These are phyloP conservation scores for Pachyrhynchus sulphureomaculatus DNA, from an alignment of 1,140 invertebrate genomes.

Conservation along the genomic window DNA sequence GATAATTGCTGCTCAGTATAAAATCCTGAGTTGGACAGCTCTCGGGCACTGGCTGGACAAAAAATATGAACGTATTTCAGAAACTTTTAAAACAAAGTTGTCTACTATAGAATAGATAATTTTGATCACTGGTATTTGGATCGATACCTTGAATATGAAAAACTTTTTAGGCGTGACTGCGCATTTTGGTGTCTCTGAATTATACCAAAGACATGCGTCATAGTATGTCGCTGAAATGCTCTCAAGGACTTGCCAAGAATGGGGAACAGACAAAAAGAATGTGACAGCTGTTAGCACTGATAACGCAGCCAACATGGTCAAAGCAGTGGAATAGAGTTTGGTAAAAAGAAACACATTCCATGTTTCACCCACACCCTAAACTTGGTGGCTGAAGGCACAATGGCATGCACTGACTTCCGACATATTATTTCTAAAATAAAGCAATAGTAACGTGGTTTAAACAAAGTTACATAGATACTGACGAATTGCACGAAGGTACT, in stretches of 20 bases:
- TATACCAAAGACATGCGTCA: constrained; percentile 41
- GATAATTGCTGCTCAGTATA: no score
- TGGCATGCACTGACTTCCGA: constrained; percentile 15
- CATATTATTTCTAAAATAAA: constrained; percentile 46
- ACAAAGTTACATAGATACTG: constrained; percentile 45
- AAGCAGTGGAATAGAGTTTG: constrained; percentile 46
- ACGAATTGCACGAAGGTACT: constrained; percentile 42
- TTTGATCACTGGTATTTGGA: no score
- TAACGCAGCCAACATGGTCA: constrained; percentile 49
- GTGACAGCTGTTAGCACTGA: constrained; percentile 47
- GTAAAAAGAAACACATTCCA: constrained; percentile 32
- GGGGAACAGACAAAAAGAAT: constrained; percentile 41
- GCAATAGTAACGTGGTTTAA: constrained; percentile 50
- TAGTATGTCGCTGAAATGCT: constrained; percentile 41
- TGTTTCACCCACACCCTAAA: constrained; percentile 40
- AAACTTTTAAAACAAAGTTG: no score
- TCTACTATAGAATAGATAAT: no score
- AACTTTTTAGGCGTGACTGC: no score
- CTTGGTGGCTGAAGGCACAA: constrained; percentile 28
- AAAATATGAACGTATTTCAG: no score
- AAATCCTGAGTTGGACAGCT: no score
- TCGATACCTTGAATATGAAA: no score
- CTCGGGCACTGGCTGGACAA: no score
- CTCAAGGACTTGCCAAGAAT: constrained; percentile 40
- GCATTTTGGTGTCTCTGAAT: constrained; percentile 26